Conservation (phyloP, 2,888 invertebrate species). For the Muscina levida region DNA sequence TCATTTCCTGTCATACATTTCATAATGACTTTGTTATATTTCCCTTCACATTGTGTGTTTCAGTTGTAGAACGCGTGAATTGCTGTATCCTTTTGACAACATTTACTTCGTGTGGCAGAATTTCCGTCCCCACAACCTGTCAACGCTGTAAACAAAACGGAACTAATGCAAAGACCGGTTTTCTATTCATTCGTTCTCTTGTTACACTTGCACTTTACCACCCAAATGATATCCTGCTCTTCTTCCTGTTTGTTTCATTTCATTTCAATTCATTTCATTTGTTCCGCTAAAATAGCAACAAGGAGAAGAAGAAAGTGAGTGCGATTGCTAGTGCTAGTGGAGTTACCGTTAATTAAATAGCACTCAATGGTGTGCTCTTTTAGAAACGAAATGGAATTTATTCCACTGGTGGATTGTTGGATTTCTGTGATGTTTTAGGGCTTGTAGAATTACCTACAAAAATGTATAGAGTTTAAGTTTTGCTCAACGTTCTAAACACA, state of each 20-base stretch:
- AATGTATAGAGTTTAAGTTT: no score
- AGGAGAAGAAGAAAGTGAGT: no score
- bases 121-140: conserved; percentile 62
- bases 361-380: no score
- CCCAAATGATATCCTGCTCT: conserved; percentile 29
- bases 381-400: conserved; percentile 31
- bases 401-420: no score
- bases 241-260: not conserved
- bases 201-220: conserved; percentile 23
- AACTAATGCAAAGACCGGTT: conserved; percentile 63
- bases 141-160: conserved; percentile 64
- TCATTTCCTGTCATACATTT: conserved; percentile 32
- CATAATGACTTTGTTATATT: not conserved
- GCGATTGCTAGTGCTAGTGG: no score
- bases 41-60: conserved; percentile 1
- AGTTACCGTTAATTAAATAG: no score
- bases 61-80: no score
- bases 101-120: not conserved
- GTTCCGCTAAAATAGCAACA: no score
- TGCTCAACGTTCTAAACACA: no score
- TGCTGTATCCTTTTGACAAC: not conserved
- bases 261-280: no score
- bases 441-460: no score
- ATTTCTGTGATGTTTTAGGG: no score
- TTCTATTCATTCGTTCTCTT: conserved; percentile 44